These are phyloP conservation scores for Octomys mimax DNA, from an alignment of 2,797 vertebrate genomes.

Conservation along the genomic window DNA sequence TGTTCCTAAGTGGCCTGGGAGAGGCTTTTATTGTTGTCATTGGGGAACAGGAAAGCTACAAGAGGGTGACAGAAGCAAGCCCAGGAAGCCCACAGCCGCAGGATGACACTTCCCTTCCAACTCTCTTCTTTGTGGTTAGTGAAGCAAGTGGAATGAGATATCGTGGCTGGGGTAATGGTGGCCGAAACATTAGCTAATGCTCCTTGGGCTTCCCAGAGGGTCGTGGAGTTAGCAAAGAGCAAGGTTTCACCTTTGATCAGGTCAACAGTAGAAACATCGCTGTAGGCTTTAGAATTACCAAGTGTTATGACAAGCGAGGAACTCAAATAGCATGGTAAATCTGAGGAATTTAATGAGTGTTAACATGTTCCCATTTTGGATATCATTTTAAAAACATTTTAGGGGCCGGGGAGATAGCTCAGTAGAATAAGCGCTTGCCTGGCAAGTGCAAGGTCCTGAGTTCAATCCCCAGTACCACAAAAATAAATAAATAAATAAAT, in stretches of 20 bases:
- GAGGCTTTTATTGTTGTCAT: not conserved
- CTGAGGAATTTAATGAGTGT: constrained; percentile 46
- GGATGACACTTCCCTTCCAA: constrained; percentile 52
- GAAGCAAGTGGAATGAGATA: constrained; percentile 45
- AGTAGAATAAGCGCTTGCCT: no score
- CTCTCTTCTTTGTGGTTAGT: constrained; percentile 34
- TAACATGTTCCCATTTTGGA: constrained; percentile 60
- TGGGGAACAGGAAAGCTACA: not conserved
- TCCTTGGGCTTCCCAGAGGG: constrained; percentile 35
- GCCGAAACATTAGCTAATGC: constrained; percentile 26
- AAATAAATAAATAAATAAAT: no score
- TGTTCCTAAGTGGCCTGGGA: constrained; percentile 19
- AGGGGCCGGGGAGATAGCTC: no score
- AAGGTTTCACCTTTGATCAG: constrained; percentile 57
- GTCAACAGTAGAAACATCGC: not conserved
- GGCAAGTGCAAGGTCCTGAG: no score
- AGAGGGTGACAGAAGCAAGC: not conserved
- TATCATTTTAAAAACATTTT: not conserved
- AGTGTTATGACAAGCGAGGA: not conserved
- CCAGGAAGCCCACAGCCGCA: constrained; percentile 11
- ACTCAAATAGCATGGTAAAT: constrained; percentile 52
- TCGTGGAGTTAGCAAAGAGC: constrained; percentile 27
- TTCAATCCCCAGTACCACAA: no score
- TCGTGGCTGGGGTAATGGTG: constrained; percentile 15
- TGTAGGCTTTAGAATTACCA: constrained; percentile 10